These are phyloP conservation scores for Julus scandinavius DNA, from an alignment of 2,888 invertebrate genomes.

Conservation along the genomic window DNA sequence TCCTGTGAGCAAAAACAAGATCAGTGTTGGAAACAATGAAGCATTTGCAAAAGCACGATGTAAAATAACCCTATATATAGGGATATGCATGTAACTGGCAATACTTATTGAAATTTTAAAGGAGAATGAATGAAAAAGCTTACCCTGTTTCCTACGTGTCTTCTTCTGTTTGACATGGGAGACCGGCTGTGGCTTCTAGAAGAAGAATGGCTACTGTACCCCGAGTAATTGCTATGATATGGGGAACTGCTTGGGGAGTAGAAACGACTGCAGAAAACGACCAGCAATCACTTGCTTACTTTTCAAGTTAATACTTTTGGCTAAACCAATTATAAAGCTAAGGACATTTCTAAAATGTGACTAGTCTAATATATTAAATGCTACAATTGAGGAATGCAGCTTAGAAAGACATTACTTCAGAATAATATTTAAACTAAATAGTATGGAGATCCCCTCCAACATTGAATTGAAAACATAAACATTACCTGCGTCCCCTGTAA, in stretches of 20 bases:
- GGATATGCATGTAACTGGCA: background rate
- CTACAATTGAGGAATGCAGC: background rate
- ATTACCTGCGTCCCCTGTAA: conserved; percentile 12
- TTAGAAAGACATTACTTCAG: background rate
- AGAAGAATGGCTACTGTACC: conserved; percentile 60
- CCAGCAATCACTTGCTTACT: conserved; percentile 55
- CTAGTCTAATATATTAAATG: too few relatives aligned
- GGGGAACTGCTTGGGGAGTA: conserved; percentile 38
- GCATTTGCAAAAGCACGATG: too few relatives aligned
- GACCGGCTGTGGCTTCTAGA: conserved; percentile 78
- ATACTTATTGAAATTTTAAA: background rate
- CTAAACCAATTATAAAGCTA: background rate
- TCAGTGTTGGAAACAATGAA: background rate
- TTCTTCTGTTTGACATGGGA: conserved; percentile 82
- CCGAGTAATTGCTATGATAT: conserved; percentile 64
- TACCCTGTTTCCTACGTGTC: conserved; percentile 81
- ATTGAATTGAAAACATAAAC: background rate
- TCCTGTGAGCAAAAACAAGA: conserved; percentile 69
- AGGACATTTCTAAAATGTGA: background rate
- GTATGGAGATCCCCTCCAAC: background rate
- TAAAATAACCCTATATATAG: background rate
- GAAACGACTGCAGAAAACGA: conserved; percentile 45
- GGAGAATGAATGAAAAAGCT: background rate
- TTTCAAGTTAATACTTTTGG: conserved; percentile 27
- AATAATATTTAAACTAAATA: background rate